These are phyloP conservation scores for Heteractis magnifica DNA, from an alignment of 92 coral and sea anemone genomes.

Conservation along the genomic window DNA sequence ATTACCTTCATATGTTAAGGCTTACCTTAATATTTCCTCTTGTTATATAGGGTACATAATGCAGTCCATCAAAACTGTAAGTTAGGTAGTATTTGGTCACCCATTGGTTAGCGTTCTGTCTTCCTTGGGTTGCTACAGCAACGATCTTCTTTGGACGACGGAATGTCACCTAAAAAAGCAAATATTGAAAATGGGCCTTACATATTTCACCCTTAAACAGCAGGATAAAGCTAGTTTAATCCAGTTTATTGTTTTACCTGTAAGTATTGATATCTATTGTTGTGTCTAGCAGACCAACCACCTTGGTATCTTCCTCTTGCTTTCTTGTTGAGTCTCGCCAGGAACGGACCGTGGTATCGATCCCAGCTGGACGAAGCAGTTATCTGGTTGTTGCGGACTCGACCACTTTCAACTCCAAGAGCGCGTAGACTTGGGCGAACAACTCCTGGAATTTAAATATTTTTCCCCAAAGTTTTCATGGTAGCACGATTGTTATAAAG, in stretches of 20 bases:
- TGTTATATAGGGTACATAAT: conserved; percentile 14
- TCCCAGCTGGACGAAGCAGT: conserved; percentile 79
- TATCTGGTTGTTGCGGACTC: conserved; percentile 58
- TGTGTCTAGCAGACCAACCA: conserved; percentile 57
- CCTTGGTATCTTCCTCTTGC: conserved; percentile 73
- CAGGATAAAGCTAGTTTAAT: neutral
- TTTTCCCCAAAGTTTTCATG: neutral
- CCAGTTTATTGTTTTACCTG: conserved; percentile 44
- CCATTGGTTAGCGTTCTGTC: conserved; percentile 39
- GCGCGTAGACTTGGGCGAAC: conserved; percentile 58
- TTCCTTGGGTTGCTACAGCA: conserved; percentile 49
- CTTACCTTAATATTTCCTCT: conserved; percentile 36
- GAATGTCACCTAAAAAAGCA: conserved; percentile 18
- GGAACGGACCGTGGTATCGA: conserved; percentile 59
- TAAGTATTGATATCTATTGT: conserved; percentile 68
- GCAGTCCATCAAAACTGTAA: conserved; percentile 34
- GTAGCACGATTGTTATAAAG: neutral
- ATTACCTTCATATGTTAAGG: neutral
- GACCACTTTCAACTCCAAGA: conserved; percentile 76
- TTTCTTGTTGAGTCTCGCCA: conserved; percentile 65
- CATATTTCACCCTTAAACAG: neutral
- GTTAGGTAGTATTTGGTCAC: conserved; percentile 30
- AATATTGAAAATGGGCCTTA: neutral
- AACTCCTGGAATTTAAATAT: conserved; percentile 33
- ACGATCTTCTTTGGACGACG: conserved; percentile 36